Conservation (phyloP, 2,888 invertebrate genomes). For the Sipunculus nudus region DNA sequence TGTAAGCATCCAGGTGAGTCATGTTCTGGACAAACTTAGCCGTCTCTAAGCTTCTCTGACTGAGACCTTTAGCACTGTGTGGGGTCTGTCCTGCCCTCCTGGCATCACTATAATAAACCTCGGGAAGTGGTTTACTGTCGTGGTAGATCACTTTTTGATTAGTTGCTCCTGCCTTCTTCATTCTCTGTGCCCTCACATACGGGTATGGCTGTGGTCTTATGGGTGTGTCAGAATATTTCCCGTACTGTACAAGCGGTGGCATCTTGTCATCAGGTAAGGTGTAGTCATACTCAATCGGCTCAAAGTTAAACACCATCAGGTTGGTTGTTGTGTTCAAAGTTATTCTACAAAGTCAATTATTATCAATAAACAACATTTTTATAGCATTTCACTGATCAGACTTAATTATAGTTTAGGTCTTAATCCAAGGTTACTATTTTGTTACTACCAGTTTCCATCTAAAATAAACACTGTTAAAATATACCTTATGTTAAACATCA, state of each 20-base stretch:
- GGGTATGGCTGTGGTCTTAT: conserved; percentile 59
- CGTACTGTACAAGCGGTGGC: conserved; percentile 60
- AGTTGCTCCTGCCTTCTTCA: conserved; percentile 60
- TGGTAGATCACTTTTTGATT: conserved; percentile 55
- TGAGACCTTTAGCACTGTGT: conserved; percentile 59
- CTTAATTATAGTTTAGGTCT: neutral
- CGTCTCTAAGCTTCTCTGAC: conserved; percentile 48
- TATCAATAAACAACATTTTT: neutral
- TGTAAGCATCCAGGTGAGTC: neutral
- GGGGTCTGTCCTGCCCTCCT: conserved; percentile 49
- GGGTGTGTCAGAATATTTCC: conserved; percentile 60
- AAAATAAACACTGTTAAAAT: no score
- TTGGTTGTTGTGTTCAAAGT: conserved; percentile 61
- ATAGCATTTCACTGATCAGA: neutral
- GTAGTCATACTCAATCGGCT: conserved; percentile 63
- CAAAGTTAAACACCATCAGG: conserved; percentile 63
- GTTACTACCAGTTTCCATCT: no score
- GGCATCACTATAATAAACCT: conserved; percentile 28
- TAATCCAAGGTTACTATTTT: no score
- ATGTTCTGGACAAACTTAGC: conserved; percentile 52
- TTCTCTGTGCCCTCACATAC: conserved; percentile 62
- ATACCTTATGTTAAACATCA: no score
- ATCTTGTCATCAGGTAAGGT: conserved; percentile 59
- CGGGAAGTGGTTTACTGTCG: conserved; percentile 29
- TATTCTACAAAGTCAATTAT: conserved; percentile 49